Conservation (phyloP, 92 coral and sea anemone species). For the Plumapathes pennacea region DNA sequence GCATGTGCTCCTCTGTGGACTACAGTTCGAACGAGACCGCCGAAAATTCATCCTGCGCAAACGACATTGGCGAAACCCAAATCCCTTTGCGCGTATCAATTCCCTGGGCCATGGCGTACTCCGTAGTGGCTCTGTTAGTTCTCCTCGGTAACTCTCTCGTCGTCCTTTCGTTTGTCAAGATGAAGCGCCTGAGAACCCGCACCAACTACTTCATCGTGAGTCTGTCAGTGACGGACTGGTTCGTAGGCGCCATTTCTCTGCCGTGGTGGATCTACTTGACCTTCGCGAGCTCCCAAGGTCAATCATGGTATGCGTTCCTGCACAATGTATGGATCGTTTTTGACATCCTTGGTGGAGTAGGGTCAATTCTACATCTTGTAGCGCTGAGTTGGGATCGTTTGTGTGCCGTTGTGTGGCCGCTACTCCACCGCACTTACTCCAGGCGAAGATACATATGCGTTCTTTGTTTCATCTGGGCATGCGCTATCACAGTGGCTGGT, state of each 20-base stretch:
- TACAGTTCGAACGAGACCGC: too few relatives aligned
- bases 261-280: constrained; percentile 67
- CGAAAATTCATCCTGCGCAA: too few relatives aligned
- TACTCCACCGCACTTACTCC: constrained; percentile 63
- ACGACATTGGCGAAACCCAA: too few relatives aligned
- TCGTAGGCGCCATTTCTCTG: constrained; percentile 67
- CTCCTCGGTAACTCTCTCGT: constrained; percentile 65
- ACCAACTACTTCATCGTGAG: constrained; percentile 75
- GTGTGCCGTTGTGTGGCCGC: constrained; percentile 80
- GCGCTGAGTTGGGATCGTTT: constrained; percentile 81
- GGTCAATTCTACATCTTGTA: constrained; percentile 71
- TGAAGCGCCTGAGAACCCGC: constrained; percentile 48
- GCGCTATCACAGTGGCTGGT: constrained; percentile 50
- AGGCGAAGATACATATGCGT: constrained; percentile 48
- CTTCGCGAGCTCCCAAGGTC: constrained; percentile 20
- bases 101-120: constrained; percentile 52
- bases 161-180: constrained; percentile 50
- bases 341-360: constrained; percentile 75
- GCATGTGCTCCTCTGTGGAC: too few relatives aligned
- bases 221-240: constrained; percentile 65
- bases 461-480: constrained; percentile 54
- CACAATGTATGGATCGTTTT: constrained; percentile 56
- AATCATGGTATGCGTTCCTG: constrained; percentile 6
- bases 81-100: too few relatives aligned
- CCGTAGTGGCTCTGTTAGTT: constrained; percentile 39